phyloP scores from a whole-genome alignment of 2,797 vertebrate genomes.

The Rhinichthys osculus region DNA sequence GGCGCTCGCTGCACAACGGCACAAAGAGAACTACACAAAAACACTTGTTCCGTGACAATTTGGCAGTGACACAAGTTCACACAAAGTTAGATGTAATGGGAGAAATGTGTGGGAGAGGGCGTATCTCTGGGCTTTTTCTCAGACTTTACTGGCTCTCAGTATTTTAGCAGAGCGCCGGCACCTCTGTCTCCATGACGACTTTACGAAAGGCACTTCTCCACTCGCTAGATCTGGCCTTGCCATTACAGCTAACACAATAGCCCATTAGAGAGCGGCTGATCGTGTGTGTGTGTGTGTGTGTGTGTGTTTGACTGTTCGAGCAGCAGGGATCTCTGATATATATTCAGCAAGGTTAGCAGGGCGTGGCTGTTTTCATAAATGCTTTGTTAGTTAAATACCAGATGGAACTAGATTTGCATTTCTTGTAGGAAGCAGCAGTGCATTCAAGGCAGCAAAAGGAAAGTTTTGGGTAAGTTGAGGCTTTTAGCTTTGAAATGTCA shows the following conservation, averaged over 20 bases:
- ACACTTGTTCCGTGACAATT: neutral
- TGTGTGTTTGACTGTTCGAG: slow-evolving; percentile 23
- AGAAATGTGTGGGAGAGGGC: slow-evolving; percentile 38
- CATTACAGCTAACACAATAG: slow-evolving; percentile 65
- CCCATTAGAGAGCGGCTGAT: slow-evolving; percentile 68
- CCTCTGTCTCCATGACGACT: slow-evolving; percentile 61
- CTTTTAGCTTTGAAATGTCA: neutral
- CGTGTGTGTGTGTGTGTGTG: slow-evolving; percentile 50
- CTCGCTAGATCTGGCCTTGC: slow-evolving; percentile 66
- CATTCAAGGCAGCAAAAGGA: neutral
- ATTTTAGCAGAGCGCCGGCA: slow-evolving; percentile 30
- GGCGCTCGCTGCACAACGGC: neutral
- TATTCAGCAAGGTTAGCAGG: slow-evolving; percentile 6
- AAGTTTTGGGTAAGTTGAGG: slow-evolving; percentile 7
- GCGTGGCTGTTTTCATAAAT: slow-evolving; percentile 13
- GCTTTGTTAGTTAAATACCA: slow-evolving; percentile 24
- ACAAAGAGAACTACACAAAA: neutral
- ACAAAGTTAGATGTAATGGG: slow-evolving; percentile 28
- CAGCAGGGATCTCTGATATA: neutral
- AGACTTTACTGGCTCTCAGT: slow-evolving; percentile 14
- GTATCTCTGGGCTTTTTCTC: slow-evolving; percentile 37
- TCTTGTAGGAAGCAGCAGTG: neutral
- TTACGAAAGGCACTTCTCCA: slow-evolving; percentile 55
- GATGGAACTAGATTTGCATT: slow-evolving; percentile 12
- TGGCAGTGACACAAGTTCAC: slow-evolving; percentile 9